Evolutionary conservation across 1,140 invertebrate genomes (phyloP).

Genomic region (Sesamia nonagrioides): DNA sequence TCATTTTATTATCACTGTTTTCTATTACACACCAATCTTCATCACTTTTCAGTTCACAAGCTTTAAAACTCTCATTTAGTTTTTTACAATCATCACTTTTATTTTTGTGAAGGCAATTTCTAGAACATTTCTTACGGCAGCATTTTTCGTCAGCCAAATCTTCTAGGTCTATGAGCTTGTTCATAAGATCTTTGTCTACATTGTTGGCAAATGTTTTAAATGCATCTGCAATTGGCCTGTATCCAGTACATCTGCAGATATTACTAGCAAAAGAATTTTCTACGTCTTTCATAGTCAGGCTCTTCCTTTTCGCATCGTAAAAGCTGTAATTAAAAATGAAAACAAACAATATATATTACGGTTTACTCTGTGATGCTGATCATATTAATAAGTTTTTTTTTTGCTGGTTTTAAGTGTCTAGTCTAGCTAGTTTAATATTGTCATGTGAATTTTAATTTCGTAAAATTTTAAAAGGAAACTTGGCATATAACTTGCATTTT

Average conservation of each 20-base stretch:
- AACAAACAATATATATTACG: background rate
- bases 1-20: conserved; percentile 58
- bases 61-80: background rate
- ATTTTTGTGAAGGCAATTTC: conserved; percentile 61
- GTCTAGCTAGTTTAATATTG: too few relatives aligned
- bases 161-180: conserved; percentile 87
- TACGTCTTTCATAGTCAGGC: conserved; percentile 89
- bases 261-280: conserved; percentile 94
- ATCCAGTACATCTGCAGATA: conserved; percentile 96
- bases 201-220: conserved; percentile 83
- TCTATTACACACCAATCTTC: conserved; percentile 71
- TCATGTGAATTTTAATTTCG: too few relatives aligned
- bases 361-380: background rate
- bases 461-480: too few relatives aligned
- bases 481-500: too few relatives aligned
- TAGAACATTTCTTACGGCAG: conserved; percentile 66
- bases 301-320: conserved; percentile 75
- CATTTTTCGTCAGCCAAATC: conserved; percentile 66
- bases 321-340: conserved; percentile 55
- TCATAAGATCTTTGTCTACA: conserved; percentile 55
- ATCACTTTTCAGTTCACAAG: conserved; percentile 30
- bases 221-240: conserved; percentile 94
- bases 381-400: too few relatives aligned
- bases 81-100: conserved; percentile 16
- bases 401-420: too few relatives aligned